Evolutionary conservation across 2,113 vertebrate species (phyloP), one percentile per base, ranked within the genome.

Genomic region (Etheostoma spectabile): DNA sequence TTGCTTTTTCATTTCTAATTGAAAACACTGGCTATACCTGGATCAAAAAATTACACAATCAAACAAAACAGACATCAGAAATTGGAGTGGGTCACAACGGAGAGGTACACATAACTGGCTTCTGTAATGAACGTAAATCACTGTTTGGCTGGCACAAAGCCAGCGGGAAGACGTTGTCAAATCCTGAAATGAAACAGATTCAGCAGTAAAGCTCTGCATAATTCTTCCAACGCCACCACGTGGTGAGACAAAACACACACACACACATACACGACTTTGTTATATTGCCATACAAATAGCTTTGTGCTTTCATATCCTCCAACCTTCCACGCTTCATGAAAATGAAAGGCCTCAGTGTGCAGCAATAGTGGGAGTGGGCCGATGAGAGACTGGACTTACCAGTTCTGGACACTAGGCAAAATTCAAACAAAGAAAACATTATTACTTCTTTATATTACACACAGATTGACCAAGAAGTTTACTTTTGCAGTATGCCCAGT

Each of bases 311-410:
- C 56, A 61, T 65, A 12, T 7, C 38, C 38, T 74, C 21, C 61
- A 46, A 45, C 59, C 45, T 35, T 42, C 51, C 69, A 53, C 48
- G 24, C 60, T 67, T 75, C 2, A 16, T 61, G 21, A 4, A 56
- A 45, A 61, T 79, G 35, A 91, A 91, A 82, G 69, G 33, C 59
- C 48, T 69, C 70, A 68, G 33, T 90, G 87, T 90, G 72, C 65
- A 13, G 49, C 5, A 15, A 45, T 2, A 52, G 83, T 82, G 78
- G 85, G 85, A 82, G 85, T 68, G 21, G 38, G 65, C 22, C 24
- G 51, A 57, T 45, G 70, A 27, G 52, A 33, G 65, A 56, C 38
- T 69, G 2, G 14, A 71, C 42, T 60, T 21, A 53, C 8, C 52
- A 30, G 15, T 21, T 24, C 55, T 52, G 21, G n/a, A 53, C 66